phyloP scores from a whole-genome alignment of 2,113 vertebrate genomes.

The Tylochromis polylepis region DNA sequence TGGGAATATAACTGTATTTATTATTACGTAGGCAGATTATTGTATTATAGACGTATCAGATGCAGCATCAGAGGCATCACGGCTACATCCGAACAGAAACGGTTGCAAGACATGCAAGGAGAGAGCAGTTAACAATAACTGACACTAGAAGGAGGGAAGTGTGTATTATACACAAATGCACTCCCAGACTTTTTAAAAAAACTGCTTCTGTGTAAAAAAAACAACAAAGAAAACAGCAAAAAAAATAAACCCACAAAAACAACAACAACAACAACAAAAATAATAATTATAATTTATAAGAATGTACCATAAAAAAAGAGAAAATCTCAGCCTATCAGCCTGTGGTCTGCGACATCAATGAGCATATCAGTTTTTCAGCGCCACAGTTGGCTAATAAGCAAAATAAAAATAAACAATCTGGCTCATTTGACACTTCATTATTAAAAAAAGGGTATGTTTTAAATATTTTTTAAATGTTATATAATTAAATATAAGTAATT shows the following conservation, averaged over 20 bases:
- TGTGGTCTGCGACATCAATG: background rate
- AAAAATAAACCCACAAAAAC: too few relatives aligned
- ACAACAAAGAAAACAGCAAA: background rate
- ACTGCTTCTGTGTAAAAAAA: constrained; percentile 20
- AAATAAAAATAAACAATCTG: background rate
- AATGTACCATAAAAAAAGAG: background rate
- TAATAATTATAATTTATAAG: background rate
- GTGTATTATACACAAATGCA: background rate
- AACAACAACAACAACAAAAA: background rate
- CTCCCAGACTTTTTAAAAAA: background rate
- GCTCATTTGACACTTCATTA: background rate
- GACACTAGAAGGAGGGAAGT: background rate
- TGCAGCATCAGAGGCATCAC: background rate
- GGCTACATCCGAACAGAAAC: background rate
- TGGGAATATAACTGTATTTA: constrained; percentile 42
- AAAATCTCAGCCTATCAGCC: background rate
- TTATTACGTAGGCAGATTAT: constrained; percentile 19
- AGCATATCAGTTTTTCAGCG: background rate
- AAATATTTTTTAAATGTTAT: accelerated
- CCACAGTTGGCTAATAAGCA: background rate
- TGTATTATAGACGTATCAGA: background rate
- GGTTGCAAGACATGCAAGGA: background rate
- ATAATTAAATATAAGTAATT: background rate
- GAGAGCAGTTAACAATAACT: background rate
- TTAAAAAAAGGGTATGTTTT: background rate